Base-by-base conservation (phyloP, 2,888 invertebrate species). In the Shargacucullia verbasci region DNA sequence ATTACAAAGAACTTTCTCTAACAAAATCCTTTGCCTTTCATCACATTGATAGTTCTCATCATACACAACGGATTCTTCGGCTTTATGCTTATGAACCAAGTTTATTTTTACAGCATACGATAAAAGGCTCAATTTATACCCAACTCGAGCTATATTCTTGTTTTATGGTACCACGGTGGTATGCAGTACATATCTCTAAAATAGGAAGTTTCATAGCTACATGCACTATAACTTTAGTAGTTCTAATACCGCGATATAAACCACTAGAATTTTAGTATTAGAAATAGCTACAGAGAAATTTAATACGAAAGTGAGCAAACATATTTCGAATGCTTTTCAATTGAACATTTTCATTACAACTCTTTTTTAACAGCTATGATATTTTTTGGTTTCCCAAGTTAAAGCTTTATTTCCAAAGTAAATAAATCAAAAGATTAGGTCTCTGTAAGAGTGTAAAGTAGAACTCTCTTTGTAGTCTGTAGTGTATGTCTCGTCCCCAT, bases 71-170 rank as follows among this genome's bases (percentile, higher is more conserved):
- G n/a, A 38, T 27, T 52, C 44, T 48, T 20, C 20, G 43, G 20
- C 10, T 39, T 57, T 45, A 66, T 41, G 40, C 38, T 40, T 20
- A 20, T 4, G 20, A 20, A 4, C 13, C 0, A 48, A 44, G 10
- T 65, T 55, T 46, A 65, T 35, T 60, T 60, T 65, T 50, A 60
- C 43, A 54, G 65, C 33, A 10, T 1, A 29, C 48, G 14, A 53
- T 43, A 54, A 63, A 65, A 39, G 6, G 43, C 31, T 11, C 33
- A 47, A 44, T 49, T 46, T 55, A 43, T n/a, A 33, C 5, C 25
- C 33, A 43, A 12, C 35, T 27, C 33, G 29, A 13, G 8, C 8
- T 15, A 47, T 50, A 40, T 45, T 48, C 31, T n/a, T 40, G 14
- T 46, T 46, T 43, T 25, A 54, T 12, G 11, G 20, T 20, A 20